Base-by-base conservation (phyloP, 2,888 invertebrate species). In the Heliconius erato region DNA sequence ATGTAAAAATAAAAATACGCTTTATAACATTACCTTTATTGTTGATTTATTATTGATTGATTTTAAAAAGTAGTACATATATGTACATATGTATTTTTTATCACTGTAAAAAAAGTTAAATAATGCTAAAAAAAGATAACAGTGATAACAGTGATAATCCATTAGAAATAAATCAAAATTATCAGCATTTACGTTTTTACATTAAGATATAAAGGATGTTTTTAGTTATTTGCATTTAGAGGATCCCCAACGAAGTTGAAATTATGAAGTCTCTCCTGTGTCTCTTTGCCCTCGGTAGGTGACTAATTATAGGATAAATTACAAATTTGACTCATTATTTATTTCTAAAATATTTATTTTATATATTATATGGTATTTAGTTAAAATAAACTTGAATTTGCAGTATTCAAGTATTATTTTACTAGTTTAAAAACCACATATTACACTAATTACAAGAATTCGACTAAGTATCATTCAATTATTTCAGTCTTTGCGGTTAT, bases 401-500 rank as follows among this genome's bases (percentile, higher is more conserved):
- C 59, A 7, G 16, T 1, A 63, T 63, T 63, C 23, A 63, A 63
- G 9, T n/a, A 63, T 63, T 63, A n/a, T 63, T 63, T 3, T n/a
- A 19, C 3, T 63, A 11, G 3, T 3, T 63, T n/a, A n/a, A 54
- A 54, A 19, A 0, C 19, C 49, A 54, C 7, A 54, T 23, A 2
- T 54, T 19, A 54, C 40, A 40, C 2, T 0, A 23, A 54, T 23
- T 23, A 54, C 2, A 54, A 0, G 23, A 54, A 19, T 7, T 19
- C 7, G 2, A 23, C 54, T 54, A 7, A 28, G 16, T 19, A 28
- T 67, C 26, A 4, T 2, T 67, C 44, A 14, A 26, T 72, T 89
- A 87, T 92, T 85, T 44, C 35, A 88, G 87, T 84, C 1, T 83
- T 74, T 32, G 79, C 83, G 44, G 88, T 84, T 28, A 28, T 79